A percentile compares a stretch with the other conserved stretches of the same genome.
Conservation (phyloP, 2,113 vertebrate species). For the Ictalurus punctatus region DNA sequence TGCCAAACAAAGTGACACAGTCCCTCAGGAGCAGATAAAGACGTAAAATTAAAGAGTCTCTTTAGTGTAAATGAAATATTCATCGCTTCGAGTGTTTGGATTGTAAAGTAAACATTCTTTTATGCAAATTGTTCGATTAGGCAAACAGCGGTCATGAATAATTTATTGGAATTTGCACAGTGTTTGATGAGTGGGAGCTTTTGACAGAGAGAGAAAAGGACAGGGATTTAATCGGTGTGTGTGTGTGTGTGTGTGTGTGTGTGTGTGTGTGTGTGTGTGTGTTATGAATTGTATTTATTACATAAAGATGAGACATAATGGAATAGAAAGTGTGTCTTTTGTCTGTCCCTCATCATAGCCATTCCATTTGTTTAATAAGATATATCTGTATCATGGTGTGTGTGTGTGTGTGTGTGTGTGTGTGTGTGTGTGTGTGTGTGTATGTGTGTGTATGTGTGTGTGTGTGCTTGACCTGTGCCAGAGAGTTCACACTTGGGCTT, state of each 20-base stretch:
- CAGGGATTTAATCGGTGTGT: background rate
- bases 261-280: background rate
- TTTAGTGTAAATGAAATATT: constrained; percentile 35
- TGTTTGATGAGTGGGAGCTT: constrained; percentile 36
- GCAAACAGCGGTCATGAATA: constrained; percentile 49
- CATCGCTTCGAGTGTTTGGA: constrained; percentile 23
- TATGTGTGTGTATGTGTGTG: background rate
- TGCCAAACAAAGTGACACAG: constrained; percentile 15
- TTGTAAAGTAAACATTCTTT: constrained; percentile 48
- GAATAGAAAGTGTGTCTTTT: background rate
- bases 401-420: background rate
- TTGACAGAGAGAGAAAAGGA: constrained; percentile 16
- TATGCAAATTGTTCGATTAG: constrained; percentile 55
- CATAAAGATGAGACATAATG: background rate
- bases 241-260: background rate
- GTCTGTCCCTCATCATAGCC: background rate
- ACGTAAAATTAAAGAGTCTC: constrained; percentile 16
- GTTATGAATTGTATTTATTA: background rate
- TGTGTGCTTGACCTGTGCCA: background rate
- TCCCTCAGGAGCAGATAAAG: constrained; percentile 38
- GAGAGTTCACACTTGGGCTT: background rate
- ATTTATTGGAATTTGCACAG: constrained; percentile 46
- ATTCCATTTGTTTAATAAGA: background rate
- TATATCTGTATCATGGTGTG: background rate
- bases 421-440: background rate